phyloP scores from a whole-genome alignment of 2,888 invertebrate species.

The Melanchra persicariae region DNA sequence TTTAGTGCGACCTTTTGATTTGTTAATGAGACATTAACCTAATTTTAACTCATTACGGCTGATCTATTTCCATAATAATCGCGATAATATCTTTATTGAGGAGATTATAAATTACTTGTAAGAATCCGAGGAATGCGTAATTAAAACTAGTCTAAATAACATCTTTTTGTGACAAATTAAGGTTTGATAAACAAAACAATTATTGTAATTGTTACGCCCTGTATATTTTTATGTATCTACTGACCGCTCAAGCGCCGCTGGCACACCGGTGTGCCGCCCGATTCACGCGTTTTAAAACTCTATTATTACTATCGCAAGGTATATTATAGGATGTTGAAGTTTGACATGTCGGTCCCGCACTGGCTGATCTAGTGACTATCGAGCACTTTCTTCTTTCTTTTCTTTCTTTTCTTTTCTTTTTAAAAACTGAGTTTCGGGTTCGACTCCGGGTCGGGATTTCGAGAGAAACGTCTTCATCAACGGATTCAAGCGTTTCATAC shows the following conservation, averaged over 20 bases:
- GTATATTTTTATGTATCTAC: no score
- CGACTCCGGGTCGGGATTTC: neutral
- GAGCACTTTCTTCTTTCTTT: no score
- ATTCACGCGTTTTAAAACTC: no score
- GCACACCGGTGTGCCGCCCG: no score
- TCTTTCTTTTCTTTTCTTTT: no score
- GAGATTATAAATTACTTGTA: slow-evolving; percentile 13
- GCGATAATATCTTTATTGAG: slow-evolving; percentile 32
- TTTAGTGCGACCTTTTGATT: slow-evolving; percentile 54
- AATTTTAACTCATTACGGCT: slow-evolving; percentile 26
- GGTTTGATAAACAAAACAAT: slow-evolving; percentile 8
- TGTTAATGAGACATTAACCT: slow-evolving; percentile 64
- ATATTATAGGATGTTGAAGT: no score
- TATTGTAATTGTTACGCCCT: neutral
- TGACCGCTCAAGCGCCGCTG: no score
- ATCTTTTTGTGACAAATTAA: neutral
- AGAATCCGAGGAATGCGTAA: slow-evolving; percentile 2
- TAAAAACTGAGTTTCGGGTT: neutral
- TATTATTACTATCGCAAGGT: no score
- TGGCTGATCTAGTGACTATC: neutral
- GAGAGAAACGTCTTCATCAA: neutral
- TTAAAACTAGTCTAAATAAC: neutral
- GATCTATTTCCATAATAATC: slow-evolving; percentile 37
- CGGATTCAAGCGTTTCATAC: no score
- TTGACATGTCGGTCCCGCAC: no score